Conservation (phyloP, 2,888 invertebrate species). For the Heliconius sara region DNA sequence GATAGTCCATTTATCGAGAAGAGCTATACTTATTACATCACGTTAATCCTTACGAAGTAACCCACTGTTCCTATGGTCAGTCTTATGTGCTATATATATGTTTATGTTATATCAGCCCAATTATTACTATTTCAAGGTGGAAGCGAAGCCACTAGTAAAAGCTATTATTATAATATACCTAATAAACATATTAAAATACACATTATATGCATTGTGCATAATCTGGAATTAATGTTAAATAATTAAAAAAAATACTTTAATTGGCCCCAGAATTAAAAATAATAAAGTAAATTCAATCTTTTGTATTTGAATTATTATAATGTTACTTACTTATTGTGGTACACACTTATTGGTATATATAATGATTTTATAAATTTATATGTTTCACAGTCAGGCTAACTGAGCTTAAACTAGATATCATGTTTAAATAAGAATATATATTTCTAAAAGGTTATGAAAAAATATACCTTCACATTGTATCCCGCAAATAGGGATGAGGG, state of each 20-base stretch:
- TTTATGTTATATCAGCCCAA: too few species aligned
- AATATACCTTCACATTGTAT: neutral
- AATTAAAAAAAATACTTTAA: neutral
- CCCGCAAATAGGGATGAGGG: neutral
- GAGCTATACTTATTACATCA: too few species aligned
- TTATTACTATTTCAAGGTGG: too few species aligned
- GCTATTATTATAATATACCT: neutral
- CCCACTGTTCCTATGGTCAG: too few species aligned
- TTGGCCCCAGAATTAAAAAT: neutral
- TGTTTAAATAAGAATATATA: neutral
- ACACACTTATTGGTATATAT: neutral
- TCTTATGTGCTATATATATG: too few species aligned
- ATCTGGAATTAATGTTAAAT: neutral
- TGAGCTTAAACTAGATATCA: neutral
- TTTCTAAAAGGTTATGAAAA: neutral
- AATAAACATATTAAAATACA: neutral
- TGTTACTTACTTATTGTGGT: too few species aligned
- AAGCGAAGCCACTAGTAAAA: too few species aligned
- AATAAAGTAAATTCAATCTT: neutral
- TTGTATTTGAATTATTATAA: neutral
- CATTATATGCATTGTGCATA: constrained; percentile 1
- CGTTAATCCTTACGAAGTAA: too few species aligned
- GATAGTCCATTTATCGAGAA: too few species aligned
- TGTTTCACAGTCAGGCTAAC: neutral
- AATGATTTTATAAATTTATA: neutral